phyloP scores from a whole-genome alignment of 2,113 vertebrate species.

The Pseudorectes ferrugineus region DNA sequence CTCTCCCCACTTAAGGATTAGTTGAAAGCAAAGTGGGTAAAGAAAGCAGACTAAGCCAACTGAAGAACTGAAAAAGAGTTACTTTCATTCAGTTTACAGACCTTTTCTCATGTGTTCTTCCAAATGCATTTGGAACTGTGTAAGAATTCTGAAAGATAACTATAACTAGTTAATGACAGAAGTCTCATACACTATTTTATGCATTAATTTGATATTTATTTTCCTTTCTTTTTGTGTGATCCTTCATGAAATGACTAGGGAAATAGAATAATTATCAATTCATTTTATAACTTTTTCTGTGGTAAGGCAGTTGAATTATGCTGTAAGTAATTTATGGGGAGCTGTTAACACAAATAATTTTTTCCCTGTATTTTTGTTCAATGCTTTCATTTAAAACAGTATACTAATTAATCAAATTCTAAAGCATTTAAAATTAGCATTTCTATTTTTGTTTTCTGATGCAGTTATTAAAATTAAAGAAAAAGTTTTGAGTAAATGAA shows the following conservation, averaged over 20 bases:
- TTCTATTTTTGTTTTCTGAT: background rate
- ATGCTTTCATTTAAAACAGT: background rate
- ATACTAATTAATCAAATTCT: background rate
- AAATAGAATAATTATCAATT: background rate
- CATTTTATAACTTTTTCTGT: background rate
- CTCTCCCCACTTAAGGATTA: background rate
- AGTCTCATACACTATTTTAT: background rate
- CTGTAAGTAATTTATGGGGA: background rate
- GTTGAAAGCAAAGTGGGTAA: background rate
- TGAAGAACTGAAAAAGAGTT: background rate
- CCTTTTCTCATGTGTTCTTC: background rate
- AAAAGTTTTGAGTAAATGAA: background rate
- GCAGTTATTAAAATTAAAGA: background rate
- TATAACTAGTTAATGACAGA: background rate
- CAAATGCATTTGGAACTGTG: background rate
- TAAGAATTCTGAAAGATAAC: background rate
- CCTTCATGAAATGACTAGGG: background rate
- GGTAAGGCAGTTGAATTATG: background rate
- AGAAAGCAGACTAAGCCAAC: background rate
- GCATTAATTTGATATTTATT: background rate
- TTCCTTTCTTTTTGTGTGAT: background rate
- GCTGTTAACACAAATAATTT: background rate
- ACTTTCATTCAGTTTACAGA: background rate
- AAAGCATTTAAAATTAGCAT: background rate
- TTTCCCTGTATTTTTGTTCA: background rate